Percentiles rank a stretch among this genome's conserved stretches.
phyloP scores from a whole-genome alignment of 1,140 invertebrate species.

The Listronotus bonariensis region DNA sequence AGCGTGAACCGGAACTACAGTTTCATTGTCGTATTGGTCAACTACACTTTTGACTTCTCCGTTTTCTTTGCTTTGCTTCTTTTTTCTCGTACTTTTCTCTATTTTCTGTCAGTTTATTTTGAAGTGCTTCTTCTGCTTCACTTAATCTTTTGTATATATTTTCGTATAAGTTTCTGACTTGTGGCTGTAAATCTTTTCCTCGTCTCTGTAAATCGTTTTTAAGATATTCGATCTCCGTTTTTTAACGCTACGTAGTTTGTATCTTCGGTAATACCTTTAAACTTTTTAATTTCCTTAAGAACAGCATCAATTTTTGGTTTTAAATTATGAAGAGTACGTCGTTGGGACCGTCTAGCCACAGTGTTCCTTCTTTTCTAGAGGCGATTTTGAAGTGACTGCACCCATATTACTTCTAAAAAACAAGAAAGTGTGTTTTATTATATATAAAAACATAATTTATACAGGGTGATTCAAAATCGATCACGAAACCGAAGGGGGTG shows the following conservation, averaged over 20 bases:
- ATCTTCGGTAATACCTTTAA: slow-evolving; percentile 39
- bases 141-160: slow-evolving; percentile 35
- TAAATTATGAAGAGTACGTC: slow-evolving; percentile 36
- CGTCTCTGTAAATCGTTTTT: slow-evolving; percentile 32
- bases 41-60: background rate
- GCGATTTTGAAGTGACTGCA: slow-evolving; percentile 34
- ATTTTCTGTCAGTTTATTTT: slow-evolving; percentile 39
- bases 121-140: slow-evolving; percentile 34
- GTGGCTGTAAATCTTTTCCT: slow-evolving; percentile 38
- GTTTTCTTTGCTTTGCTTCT: slow-evolving; percentile 18
- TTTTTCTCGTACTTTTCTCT: slow-evolving; percentile 32
- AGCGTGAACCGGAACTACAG: slow-evolving; percentile 15
- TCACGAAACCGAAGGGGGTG: no score
- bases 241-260: slow-evolving; percentile 36
- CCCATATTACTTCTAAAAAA: slow-evolving; percentile 34
- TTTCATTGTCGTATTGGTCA: slow-evolving; percentile 5
- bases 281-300: slow-evolving; percentile 42
- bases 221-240: slow-evolving; percentile 31
- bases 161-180: slow-evolving; percentile 37
- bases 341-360: slow-evolving; percentile 37
- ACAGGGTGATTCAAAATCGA: no score
- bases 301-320: slow-evolving; percentile 38
- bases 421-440: no score
- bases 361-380: slow-evolving; percentile 43
- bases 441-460: no score